A percentile compares a stretch with the other conserved stretches of the same genome.
Evolutionary conservation across 2,888 invertebrate species (phyloP).

Genomic region (Lasioglossum malachurum): DNA sequence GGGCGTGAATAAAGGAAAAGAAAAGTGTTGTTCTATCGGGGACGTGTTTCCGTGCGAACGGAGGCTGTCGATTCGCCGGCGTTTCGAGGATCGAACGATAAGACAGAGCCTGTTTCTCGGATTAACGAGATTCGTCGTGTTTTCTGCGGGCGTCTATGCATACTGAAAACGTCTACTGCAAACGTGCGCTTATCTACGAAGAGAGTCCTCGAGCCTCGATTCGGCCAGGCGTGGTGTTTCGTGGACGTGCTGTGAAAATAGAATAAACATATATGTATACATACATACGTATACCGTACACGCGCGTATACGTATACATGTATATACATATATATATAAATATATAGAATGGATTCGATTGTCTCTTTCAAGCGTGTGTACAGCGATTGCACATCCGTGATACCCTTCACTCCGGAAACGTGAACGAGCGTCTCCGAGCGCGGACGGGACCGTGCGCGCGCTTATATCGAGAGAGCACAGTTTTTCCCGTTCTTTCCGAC

Average conservation of each 20-base stretch:
- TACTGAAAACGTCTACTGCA: background rate
- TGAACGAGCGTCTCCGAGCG: slow-evolving; percentile 10
- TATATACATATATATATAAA: background rate
- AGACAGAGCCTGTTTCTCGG: background rate
- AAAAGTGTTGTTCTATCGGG: background rate
- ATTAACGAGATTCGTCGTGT: background rate
- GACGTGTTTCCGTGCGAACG: background rate
- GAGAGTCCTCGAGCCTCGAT: slow-evolving; percentile 37
- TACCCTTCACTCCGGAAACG: slow-evolving; percentile 55
- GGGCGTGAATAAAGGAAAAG: background rate
- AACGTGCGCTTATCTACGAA: slow-evolving; percentile 1
- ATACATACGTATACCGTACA: background rate
- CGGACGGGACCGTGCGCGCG: background rate
- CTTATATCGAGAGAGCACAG: background rate
- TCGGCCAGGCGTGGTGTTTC: slow-evolving; percentile 44
- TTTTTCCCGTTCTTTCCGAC: background rate
- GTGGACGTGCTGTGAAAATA: slow-evolving; percentile 66
- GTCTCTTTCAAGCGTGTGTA: slow-evolving; percentile 69
- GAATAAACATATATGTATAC: slow-evolving; percentile 14
- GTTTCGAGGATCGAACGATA: background rate
- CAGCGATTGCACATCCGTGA: slow-evolving; percentile 68
- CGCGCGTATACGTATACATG: background rate
- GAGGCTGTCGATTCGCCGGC: background rate
- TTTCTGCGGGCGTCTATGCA: slow-evolving; percentile 1
- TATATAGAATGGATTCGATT: slow-evolving; percentile 42